Conservation (phyloP, 2,113 vertebrate species). For the human region DNA sequence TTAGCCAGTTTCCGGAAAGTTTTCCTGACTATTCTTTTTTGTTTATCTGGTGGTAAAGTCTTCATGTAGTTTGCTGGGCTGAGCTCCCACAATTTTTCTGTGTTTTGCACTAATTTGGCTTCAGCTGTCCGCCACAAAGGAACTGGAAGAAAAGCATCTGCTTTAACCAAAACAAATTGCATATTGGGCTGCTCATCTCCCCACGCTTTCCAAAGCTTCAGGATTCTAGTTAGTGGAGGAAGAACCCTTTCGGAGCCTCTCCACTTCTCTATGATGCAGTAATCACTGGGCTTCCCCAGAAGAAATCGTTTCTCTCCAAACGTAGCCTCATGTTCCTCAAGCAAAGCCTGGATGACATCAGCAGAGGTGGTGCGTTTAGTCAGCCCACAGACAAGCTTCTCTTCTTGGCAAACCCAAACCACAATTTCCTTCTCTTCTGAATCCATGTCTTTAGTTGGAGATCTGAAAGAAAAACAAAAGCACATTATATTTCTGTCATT, state of each 20-base stretch:
- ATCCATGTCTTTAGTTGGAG: conserved; percentile 87
- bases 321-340: conserved; percentile 91
- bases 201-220: conserved; percentile 96
- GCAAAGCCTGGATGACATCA: conserved; percentile 93
- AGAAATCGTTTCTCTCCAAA: conserved; percentile 90
- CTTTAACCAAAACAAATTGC: conserved; percentile 92
- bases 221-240: conserved; percentile 93
- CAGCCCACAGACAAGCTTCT: conserved; percentile 95
- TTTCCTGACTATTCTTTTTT: conserved; percentile 95
- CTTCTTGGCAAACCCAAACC: conserved; percentile 94
- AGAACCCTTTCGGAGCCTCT: conserved; percentile 93
- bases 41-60: conserved; percentile 90
- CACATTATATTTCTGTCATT: conserved; percentile 45
- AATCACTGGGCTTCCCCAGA: conserved; percentile 91
- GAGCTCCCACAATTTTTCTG: conserved; percentile 87
- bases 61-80: conserved; percentile 88
- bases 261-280: conserved; percentile 96
- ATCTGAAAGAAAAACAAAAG: conserved; percentile 82
- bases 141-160: conserved; percentile 89
- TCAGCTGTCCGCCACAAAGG: conserved; percentile 87
- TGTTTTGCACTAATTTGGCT: conserved; percentile 84
- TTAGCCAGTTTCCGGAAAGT: conserved; percentile 95
- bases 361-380: conserved; percentile 95
- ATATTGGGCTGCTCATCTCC: conserved; percentile 93
- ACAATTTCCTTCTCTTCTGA: conserved; percentile 92